Conservation (phyloP, 2,113 vertebrate genomes). For the Accipiter cooperii region DNA sequence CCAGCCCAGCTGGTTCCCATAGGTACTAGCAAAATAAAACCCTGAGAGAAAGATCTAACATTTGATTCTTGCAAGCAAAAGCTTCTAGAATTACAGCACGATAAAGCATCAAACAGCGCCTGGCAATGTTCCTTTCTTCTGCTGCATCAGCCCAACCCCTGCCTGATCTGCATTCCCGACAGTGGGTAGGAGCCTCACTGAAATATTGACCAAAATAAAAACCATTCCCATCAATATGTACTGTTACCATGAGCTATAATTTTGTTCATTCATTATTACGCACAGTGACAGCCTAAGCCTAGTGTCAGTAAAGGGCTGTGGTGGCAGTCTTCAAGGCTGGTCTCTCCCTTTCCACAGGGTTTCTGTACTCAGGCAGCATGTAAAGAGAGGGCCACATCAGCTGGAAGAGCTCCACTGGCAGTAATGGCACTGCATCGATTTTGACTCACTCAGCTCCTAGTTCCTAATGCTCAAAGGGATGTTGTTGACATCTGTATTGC, state of each 20-base stretch:
- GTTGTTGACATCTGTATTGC: neutral
- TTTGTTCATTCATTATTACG: neutral
- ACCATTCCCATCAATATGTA: neutral
- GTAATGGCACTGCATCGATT: neutral
- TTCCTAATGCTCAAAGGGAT: neutral
- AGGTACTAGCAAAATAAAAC: conserved; percentile 34
- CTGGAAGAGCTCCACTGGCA: neutral
- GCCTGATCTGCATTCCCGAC: neutral
- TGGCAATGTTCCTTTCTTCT: conserved; percentile 5
- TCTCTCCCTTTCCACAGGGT: neutral
- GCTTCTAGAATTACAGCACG: neutral
- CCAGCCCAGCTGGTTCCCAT: conserved; percentile 18
- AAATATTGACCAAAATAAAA: conserved; percentile 45
- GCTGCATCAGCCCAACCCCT: neutral
- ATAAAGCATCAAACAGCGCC: neutral
- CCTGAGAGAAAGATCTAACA: conserved; percentile 11
- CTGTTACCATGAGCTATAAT: neutral
- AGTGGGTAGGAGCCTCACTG: neutral
- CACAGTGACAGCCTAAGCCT: neutral
- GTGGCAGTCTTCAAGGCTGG: neutral
- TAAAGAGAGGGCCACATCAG: neutral
- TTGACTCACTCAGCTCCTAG: neutral
- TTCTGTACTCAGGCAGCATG: neutral
- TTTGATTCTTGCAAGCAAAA: conserved; percentile 35
- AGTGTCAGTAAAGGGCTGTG: neutral